Evolutionary conservation across 2,888 invertebrate species (phyloP).

Genomic region (Argyresthia albistria): DNA sequence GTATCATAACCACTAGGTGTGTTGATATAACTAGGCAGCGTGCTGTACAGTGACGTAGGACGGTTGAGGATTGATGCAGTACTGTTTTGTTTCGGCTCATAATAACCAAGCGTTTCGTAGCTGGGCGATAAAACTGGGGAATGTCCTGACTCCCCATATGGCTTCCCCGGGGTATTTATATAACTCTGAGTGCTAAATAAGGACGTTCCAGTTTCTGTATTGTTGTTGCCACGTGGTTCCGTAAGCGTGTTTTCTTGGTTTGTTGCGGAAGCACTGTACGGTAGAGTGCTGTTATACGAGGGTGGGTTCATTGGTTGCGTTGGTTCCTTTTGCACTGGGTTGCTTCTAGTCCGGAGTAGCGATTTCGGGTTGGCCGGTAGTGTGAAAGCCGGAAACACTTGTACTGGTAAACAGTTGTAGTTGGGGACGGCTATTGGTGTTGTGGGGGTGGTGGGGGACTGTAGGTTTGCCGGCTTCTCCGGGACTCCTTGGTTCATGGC

Average conservation of each 20-base stretch:
- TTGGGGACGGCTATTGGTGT: constrained; percentile 53
- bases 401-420: constrained; percentile 60
- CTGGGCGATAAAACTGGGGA: too few species aligned
- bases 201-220: constrained; percentile 2
- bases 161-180: too few species aligned
- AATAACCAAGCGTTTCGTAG: too few species aligned
- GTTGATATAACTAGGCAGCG: too few species aligned
- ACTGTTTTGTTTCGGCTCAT: too few species aligned
- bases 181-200: neutral
- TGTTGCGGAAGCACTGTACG: neutral
- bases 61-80: too few species aligned
- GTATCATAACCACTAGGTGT: too few species aligned
- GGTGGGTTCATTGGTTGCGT: neutral
- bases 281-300: neutral
- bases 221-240: constrained; percentile 21
- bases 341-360: constrained; percentile 51
- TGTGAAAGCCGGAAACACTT: constrained; percentile 75
- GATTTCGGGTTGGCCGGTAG: constrained; percentile 80
- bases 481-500: constrained; percentile 80
- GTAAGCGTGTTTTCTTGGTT: constrained; percentile 3
- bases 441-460: constrained; percentile 62
- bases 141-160: too few species aligned
- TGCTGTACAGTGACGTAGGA: too few species aligned
- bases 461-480: constrained; percentile 68
- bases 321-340: constrained; percentile 30